These are phyloP conservation scores for Nasonovia ribisnigri DNA, from an alignment of 2,888 invertebrate species.

Conservation along the genomic window DNA sequence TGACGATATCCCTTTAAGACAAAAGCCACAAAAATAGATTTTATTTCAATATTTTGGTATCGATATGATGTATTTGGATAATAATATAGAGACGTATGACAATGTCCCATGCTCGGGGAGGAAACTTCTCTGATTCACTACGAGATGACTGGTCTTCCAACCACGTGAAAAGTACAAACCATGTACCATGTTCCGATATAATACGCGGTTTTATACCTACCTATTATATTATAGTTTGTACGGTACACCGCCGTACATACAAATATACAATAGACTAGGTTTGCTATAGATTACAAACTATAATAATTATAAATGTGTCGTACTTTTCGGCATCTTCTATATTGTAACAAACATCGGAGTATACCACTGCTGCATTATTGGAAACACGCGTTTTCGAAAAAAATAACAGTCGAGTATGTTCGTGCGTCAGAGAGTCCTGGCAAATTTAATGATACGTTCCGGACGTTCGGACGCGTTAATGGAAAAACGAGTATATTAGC, in stretches of 20 bases:
- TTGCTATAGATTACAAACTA: no score
- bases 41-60: neutral
- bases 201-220: no score
- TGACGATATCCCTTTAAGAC: neutral
- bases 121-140: no score
- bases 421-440: neutral
- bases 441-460: conserved; percentile 23
- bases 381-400: neutral
- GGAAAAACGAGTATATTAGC: conserved; percentile 24
- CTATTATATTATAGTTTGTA: no score
- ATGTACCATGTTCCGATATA: no score
- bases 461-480: conserved; percentile 31
- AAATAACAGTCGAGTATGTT: neutral
- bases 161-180: no score
- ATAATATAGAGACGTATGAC: no score
- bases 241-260: no score
- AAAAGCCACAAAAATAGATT: neutral
- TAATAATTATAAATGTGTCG: neutral
- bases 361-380: neutral
- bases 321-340: neutral
- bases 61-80: neutral
- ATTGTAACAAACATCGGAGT: neutral
- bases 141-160: no score
- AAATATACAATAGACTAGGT: no score
- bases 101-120: no score